Conservation (phyloP, 2,113 vertebrate genomes). For the Buteo buteo region DNA sequence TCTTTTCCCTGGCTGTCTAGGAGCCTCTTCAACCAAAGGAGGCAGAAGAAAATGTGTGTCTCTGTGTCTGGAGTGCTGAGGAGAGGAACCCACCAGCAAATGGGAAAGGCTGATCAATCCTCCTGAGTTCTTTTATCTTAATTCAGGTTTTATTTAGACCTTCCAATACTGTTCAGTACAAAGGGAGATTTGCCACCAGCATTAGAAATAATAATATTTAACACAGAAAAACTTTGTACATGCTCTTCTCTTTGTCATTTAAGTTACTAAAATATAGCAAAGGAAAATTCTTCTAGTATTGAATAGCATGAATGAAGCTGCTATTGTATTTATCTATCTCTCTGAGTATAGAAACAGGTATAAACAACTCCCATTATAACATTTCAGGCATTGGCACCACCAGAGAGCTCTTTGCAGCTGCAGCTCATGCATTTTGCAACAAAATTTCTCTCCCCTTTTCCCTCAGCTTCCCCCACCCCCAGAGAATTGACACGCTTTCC, state of each 20-base stretch:
- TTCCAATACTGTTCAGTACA: background rate
- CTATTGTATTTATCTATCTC: background rate
- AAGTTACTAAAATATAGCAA: background rate
- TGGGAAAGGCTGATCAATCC: background rate
- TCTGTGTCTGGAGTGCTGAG: background rate
- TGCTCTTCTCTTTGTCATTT: background rate
- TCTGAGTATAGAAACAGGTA: background rate
- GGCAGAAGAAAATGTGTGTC: background rate
- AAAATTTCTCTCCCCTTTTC: background rate
- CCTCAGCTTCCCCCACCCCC: background rate
- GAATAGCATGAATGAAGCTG: background rate
- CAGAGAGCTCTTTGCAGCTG: background rate
- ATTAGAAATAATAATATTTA: background rate
- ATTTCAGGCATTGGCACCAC: background rate
- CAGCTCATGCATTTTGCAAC: background rate
- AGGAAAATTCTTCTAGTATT: background rate
- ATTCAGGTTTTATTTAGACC: background rate
- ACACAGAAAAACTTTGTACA: background rate
- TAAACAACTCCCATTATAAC: background rate
- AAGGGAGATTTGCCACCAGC: background rate
- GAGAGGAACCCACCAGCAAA: background rate
- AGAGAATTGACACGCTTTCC: slow-evolving; percentile 37
- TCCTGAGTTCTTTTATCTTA: background rate
- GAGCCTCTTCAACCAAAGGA: background rate
- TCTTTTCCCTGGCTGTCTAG: background rate